Base-by-base conservation (phyloP, 2,113 vertebrate species). In the Mobula hypostoma region DNA sequence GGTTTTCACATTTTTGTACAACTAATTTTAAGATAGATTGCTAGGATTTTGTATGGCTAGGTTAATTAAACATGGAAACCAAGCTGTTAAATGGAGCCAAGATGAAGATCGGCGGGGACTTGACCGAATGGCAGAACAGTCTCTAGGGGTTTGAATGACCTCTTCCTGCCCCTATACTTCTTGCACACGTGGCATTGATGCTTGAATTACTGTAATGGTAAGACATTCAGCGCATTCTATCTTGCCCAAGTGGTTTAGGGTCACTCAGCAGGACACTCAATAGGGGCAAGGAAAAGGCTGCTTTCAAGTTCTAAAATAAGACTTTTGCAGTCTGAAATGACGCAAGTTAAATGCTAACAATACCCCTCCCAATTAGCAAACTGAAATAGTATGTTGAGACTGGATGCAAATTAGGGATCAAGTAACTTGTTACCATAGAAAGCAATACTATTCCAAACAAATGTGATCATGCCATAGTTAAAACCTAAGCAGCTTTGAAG, bases 281-380 rank as follows among this genome's bases (percentile, higher is more conserved):
- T 80, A n/a, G 11, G 32, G 36, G 48, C 15, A 56, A 63, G 63
- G 14, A 87, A 63, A 87, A 61, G 17, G 36, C 80, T 80, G 19
- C 80, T 63, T 88, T 29, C 27, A 17, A 90, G 66, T 5, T 8
- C 24, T 29, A 90, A 66, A 15, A 19, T 83, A 40, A 83, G 40
- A 56, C 1, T 27, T 7, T 27, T 32, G 8, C 14, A 68, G 0
- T 17, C 61, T 90, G 12, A 19, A 90, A 66, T 88, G 14, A 88
- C 83, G 24, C 1, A 19, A 63, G 11, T 88, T 63, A 88, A 88
- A 88, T 5, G 15, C 14, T 19, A 66, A 29, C 29, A 6, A n/a
- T 5, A n/a, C n/a, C n/a, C 85, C 85, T 90, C 85, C 85, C 61
- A 90, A 68, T n/a, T 58, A 85, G 82, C 48, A 85, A 85, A 85